Conservation (phyloP, 2,113 vertebrate species). For the Ophiodon elongatus region DNA sequence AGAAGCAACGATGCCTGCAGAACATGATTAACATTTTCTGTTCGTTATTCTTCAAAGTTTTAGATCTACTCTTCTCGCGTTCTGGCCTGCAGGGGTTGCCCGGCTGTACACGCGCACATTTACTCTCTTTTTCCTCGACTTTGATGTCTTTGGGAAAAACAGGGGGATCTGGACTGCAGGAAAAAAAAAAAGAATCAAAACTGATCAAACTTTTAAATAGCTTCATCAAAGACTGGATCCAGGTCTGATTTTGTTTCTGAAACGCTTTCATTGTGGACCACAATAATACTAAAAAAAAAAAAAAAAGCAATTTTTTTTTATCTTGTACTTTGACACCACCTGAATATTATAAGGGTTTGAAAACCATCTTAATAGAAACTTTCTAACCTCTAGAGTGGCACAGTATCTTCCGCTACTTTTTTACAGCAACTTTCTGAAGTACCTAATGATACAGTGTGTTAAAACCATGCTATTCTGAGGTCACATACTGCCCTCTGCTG, state of each 20-base stretch:
- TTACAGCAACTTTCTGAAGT: neutral
- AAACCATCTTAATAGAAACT: neutral
- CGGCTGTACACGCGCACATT: constrained; percentile 3
- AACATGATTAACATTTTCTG: constrained; percentile 68
- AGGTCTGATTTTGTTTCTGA: neutral
- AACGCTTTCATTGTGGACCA: neutral
- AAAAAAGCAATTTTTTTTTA: no score
- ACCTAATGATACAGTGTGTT: neutral
- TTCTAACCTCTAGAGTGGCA: neutral
- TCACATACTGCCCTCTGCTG: constrained; percentile 71
- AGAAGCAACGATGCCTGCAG: constrained; percentile 59
- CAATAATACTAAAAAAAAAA: no score
- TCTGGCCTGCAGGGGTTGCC: constrained; percentile 48
- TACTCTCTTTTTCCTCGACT: constrained; percentile 26
- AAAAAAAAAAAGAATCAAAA: constrained; percentile 25
- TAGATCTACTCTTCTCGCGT: constrained; percentile 41
- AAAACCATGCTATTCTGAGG: constrained; percentile 21
- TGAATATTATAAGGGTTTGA: neutral
- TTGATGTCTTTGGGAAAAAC: constrained; percentile 43
- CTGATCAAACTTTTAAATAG: constrained; percentile 16
- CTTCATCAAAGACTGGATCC: neutral
- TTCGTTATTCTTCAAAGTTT: constrained; percentile 66
- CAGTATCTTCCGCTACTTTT: neutral
- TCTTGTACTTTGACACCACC: neutral
- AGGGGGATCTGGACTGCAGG: constrained; percentile 25